Evolutionary conservation across 2,113 vertebrate species (phyloP).

Genomic region (Podarcis raffonei): DNA sequence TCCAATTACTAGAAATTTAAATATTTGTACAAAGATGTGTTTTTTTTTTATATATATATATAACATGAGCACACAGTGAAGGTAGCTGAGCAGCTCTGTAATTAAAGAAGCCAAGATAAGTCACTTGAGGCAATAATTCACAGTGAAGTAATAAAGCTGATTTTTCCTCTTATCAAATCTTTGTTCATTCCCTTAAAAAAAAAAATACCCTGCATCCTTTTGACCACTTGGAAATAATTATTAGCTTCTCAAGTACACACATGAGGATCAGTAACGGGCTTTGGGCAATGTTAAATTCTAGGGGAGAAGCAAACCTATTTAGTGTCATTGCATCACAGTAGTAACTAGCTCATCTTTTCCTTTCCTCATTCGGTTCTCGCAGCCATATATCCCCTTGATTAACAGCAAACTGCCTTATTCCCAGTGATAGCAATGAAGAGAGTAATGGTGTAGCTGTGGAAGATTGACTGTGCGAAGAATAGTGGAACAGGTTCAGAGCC

Average conservation of each 20-base stretch:
- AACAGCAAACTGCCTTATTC: background rate
- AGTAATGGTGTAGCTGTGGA: background rate
- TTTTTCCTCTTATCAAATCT: conserved; percentile 39
- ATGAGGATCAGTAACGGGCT: conserved; percentile 11
- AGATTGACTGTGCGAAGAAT: background rate
- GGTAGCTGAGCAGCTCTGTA: conserved; percentile 20
- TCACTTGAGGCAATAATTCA: conserved; percentile 52
- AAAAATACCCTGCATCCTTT: background rate
- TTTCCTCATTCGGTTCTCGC: background rate
- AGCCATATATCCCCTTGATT: conserved; percentile 11
- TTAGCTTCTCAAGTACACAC: conserved; percentile 30
- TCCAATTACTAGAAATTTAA: conserved; percentile 54
- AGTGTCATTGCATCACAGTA: background rate
- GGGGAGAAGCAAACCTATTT: conserved; percentile 9
- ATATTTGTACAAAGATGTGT: conserved; percentile 57
- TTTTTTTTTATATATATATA: conserved; percentile 49
- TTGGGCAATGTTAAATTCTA: background rate
- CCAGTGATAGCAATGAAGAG: background rate
- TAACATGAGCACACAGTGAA: conserved; percentile 46
- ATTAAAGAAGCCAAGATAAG: conserved; percentile 51
- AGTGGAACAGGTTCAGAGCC: background rate
- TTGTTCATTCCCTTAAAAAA: conserved; percentile 28
- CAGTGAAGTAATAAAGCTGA: conserved; percentile 47
- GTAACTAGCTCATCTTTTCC: background rate
- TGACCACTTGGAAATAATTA: conserved; percentile 30